phyloP scores from a whole-genome alignment of 2,888 invertebrate species.

The Cosmopolites sordidus region DNA sequence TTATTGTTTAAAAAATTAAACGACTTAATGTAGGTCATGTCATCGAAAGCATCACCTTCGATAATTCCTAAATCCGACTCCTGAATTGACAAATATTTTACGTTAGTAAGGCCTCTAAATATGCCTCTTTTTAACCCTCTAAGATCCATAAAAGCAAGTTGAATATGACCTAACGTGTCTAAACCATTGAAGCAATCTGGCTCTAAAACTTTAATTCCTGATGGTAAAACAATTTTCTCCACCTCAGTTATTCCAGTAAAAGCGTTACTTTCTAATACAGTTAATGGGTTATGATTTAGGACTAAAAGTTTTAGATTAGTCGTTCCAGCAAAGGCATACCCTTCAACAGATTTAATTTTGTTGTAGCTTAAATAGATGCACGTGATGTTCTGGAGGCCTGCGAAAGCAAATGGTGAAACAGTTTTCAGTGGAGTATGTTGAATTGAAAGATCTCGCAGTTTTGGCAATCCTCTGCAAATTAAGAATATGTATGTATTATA shows the following conservation, averaged over 20 bases:
- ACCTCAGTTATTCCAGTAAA: conserved; percentile 82
- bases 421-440: conserved; percentile 79
- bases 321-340: conserved; percentile 83
- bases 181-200: conserved; percentile 77
- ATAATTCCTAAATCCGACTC: conserved; percentile 79
- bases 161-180: conserved; percentile 76
- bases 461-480: conserved; percentile 77
- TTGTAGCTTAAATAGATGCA: conserved; percentile 60
- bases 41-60: conserved; percentile 70
- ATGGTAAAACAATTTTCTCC: conserved; percentile 76
- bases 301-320: conserved; percentile 77
- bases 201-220: conserved; percentile 71
- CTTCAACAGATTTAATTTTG: conserved; percentile 54
- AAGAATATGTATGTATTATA: no score
- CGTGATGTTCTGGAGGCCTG: conserved; percentile 77
- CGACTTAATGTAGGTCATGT: conserved; percentile 65
- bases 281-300: conserved; percentile 78
- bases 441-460: conserved; percentile 75
- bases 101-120: conserved; percentile 72
- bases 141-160: conserved; percentile 80
- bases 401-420: conserved; percentile 80
- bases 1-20: conserved; percentile 80
- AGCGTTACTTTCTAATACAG: conserved; percentile 74
- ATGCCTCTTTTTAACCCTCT: conserved; percentile 51
- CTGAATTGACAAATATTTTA: conserved; percentile 70